Evolutionary conservation across 2,797 vertebrate species (phyloP), one percentile per base, ranked within the genome.

Genomic region (Fundulus diaphanus): DNA sequence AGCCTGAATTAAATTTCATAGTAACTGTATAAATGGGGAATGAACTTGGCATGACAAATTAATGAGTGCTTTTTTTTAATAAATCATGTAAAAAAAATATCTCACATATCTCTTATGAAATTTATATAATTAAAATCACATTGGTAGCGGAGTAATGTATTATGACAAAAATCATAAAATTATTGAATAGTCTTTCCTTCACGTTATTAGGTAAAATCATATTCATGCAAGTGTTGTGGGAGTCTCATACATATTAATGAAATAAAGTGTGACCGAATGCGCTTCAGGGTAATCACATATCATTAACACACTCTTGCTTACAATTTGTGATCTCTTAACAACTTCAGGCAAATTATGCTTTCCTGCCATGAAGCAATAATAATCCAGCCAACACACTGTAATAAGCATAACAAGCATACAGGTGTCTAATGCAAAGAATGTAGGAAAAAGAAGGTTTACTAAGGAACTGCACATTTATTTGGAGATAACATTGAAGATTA

Each of bases 321-420:
- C 42, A 54, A 20, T 70, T 72, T 11, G 5, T 57, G 35, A 48
- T 73, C 77, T 76, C 71, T 27, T 46, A 79, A 76, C 65, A 33
- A 37, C 61, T 65, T 22, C 18, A 24, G 9, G 35, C 35, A 27
- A 42, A 66, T 15, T 27, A 24, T 15, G 12, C 16, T 37, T 44
- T 27, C 37, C 16, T 44, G 35, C 8, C 24, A 35, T 24, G 5
- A 3, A 8, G 56, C 4, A 57, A 57, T 57, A 13, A 57, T 44
- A 29, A 37, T 63, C 20, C 35, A 11, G 33, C 33, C 59, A 35
- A 37, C 2, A 35, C 37, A 22, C 18, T 20, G 5, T 63, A 1
- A 63, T 1, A 22, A 37, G n/a, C 27, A 29, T 12, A 1, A 63
- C 2, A 22, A 37, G n/a, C 27, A 29, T 12, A 29, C 31, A n/a